Percentiles rank a stretch among this genome's conserved stretches.
These are phyloP conservation scores for Ctenopoma kingsleyae DNA, from an alignment of 2,797 vertebrate species.

Conservation along the genomic window DNA sequence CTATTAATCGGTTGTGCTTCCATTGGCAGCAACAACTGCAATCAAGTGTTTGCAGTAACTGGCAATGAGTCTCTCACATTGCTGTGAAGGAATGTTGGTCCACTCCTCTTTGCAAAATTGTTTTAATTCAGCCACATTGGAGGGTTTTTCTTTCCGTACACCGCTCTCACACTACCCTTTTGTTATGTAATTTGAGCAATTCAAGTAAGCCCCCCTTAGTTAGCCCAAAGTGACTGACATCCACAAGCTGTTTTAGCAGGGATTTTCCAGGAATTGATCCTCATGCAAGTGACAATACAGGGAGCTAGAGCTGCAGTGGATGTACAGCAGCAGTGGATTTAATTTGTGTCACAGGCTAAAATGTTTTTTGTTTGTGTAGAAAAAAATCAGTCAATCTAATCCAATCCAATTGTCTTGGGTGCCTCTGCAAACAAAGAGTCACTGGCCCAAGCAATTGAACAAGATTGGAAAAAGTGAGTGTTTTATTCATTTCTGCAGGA, in stretches of 20 bases:
- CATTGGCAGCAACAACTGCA: too few relatives aligned
- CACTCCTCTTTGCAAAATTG: too few relatives aligned
- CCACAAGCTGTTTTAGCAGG: neutral
- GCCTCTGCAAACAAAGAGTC: conserved; percentile 13
- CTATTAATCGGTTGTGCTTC: too few relatives aligned
- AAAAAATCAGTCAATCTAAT: neutral
- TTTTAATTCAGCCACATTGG: too few relatives aligned
- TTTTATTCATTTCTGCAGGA: conserved; percentile 5
- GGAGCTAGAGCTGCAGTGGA: neutral
- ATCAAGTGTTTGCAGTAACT: too few relatives aligned
- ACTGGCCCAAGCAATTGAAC: neutral
- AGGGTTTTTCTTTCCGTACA: too few relatives aligned
- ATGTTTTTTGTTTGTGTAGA: neutral
- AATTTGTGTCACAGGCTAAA: neutral
- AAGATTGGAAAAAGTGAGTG: neutral
- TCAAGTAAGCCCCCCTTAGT: neutral
- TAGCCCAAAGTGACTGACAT: neutral
- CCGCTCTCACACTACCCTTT: too few relatives aligned
- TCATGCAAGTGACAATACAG: neutral
- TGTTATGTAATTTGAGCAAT: too few relatives aligned
- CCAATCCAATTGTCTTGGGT: conserved; percentile 3
- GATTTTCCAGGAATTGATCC: neutral
- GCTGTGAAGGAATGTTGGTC: too few relatives aligned
- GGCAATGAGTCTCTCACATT: too few relatives aligned
- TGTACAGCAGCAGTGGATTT: neutral